Conservation (phyloP, 1,140 invertebrate species). For the Pemphigus obesinymphae region DNA sequence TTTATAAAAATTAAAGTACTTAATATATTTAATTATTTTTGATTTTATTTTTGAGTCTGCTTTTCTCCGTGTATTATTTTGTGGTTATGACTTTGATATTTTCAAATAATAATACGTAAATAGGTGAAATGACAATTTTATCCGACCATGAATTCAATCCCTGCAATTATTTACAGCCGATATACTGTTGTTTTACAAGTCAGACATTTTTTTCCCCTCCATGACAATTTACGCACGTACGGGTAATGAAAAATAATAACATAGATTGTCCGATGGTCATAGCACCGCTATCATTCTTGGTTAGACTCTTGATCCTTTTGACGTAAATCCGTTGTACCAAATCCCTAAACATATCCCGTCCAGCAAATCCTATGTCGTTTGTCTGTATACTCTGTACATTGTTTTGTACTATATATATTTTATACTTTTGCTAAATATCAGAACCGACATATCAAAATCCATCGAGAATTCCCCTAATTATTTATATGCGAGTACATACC, state of each 20-base stretch:
- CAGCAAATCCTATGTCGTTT: constrained; percentile 31
- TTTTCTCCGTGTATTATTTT: too few species aligned
- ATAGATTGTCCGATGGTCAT: background rate
- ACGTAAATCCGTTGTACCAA: constrained; percentile 7
- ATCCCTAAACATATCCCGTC: constrained; percentile 11
- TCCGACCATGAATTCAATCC: background rate
- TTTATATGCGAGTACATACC: background rate
- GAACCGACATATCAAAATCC: background rate
- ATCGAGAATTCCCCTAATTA: background rate
- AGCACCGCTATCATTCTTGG: constrained; percentile 21
- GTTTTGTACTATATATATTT: background rate
- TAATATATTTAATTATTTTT: too few species aligned
- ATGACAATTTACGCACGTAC: constrained; percentile 17
- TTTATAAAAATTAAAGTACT: too few species aligned
- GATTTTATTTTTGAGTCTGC: too few species aligned
- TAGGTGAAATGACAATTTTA: background rate
- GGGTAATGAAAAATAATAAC: constrained; percentile 35
- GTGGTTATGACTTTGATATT: background rate
- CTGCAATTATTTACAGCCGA: background rate
- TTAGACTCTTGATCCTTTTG: constrained; percentile 26
- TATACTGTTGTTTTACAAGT: background rate
- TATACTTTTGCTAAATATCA: background rate
- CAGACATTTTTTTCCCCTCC: background rate
- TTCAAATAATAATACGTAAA: background rate
- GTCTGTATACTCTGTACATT: constrained; percentile 17